Evolutionary conservation across 2,113 vertebrate species (phyloP).

Genomic region (Naja naja): DNA sequence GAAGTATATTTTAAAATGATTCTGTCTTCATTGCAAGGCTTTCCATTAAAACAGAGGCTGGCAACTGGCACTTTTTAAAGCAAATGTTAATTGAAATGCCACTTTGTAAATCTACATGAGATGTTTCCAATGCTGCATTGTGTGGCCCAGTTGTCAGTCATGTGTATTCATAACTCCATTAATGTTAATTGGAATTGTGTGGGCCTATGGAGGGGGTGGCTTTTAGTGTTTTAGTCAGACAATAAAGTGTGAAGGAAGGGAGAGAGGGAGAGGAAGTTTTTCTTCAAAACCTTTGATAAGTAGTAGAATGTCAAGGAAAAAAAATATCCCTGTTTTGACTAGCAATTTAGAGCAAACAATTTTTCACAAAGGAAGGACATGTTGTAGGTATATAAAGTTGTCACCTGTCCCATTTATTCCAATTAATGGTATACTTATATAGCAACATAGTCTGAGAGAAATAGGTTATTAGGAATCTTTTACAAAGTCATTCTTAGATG

Average conservation of each 20-base stretch:
- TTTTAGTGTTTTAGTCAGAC: constrained; percentile 1
- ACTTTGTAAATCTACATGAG: not conserved
- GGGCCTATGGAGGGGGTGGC: not conserved
- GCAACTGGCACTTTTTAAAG: constrained; percentile 15
- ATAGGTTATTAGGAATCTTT: not conserved
- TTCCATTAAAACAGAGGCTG: constrained; percentile 35
- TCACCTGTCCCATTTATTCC: not conserved
- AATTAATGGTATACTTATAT: not conserved
- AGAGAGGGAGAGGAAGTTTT: constrained; percentile 14
- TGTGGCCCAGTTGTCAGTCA: constrained; percentile 23
- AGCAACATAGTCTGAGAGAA: not conserved
- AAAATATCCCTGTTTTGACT: not conserved
- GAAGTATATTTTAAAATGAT: constrained; percentile 40
- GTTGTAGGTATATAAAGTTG: not conserved
- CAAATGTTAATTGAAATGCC: constrained; percentile 38
- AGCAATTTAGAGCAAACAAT: not conserved
- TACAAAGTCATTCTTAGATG: not conserved
- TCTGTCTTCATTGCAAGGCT: constrained; percentile 18
- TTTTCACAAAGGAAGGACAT: not conserved
- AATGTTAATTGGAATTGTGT: constrained; percentile 23
- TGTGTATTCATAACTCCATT: constrained; percentile 6
- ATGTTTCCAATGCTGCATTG: not conserved
- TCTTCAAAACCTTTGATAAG: constrained; percentile 34
- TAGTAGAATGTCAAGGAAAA: constrained; percentile 17
- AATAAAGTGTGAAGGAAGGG: not conserved